Evolutionary conservation across 2,113 vertebrate species (phyloP), one percentile per base, ranked within the genome.

Genomic region (Semnornis frantzii): DNA sequence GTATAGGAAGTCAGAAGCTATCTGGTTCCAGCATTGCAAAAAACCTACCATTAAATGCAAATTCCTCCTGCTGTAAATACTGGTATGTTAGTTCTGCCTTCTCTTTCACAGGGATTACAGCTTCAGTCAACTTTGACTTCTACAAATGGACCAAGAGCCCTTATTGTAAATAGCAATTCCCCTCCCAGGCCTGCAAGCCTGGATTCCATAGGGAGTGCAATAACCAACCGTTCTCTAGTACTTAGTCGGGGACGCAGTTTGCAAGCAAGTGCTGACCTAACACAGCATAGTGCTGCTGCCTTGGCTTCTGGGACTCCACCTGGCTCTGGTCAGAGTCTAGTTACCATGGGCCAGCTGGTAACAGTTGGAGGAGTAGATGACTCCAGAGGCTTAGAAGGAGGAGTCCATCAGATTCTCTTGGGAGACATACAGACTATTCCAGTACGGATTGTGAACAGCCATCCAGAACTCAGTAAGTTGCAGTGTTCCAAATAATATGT

Each of bases 351-450:
- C 68, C 98, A 98, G 59, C 72, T 98, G 82, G 94, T 97, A 15
- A 96, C 97, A 77, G 95, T 92, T 79, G 97, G 84, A 81, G 88
- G 89, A 39, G n/a, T 81, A 72, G 97, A 97, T 57, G 96, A 96
- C 66, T 76, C 97, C 75, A 93, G 91, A 39, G 92, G 68, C 69
- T 71, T 95, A 15, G 96, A 97, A 85, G 93, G 94, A 92, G 95
- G 83, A 66, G 85, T 97, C 57, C 97, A 96, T 82, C 97, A 96
- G 34, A 98, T 98, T 95, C 92, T 98, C 48, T 34, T 98, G 95
- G 97, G 96, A 92, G 97, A 98, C 27, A 91, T 94, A n/a, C 97
- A 98, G 57, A 91, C 97, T 79, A 87, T 98, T 96, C 98, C 98
- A 42, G 82, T 98, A 71, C 97, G 34, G 62, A 97, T 97, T 87